These are phyloP conservation scores for Ptychoptera contaminata DNA, from an alignment of 2,888 invertebrate species.

Conservation along the genomic window DNA sequence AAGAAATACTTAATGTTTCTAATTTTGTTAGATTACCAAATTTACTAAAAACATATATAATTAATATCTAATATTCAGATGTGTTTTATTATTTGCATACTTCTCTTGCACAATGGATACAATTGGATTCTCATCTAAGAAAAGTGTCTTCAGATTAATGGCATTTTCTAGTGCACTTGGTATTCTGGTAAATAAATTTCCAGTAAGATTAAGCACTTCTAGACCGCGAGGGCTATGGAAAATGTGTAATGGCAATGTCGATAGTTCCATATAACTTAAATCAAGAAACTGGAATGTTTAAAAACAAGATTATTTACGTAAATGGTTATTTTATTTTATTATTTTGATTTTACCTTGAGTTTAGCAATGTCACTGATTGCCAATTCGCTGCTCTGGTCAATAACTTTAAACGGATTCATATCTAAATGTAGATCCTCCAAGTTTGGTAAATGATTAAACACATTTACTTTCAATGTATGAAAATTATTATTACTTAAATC, in stretches of 20 bases:
- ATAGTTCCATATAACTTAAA: slow-evolving; percentile 48
- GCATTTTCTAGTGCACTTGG: slow-evolving; percentile 46
- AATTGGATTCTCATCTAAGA: slow-evolving; percentile 57
- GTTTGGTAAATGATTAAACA: slow-evolving; percentile 58
- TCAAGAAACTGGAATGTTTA: slow-evolving; percentile 39
- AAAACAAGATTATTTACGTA: slow-evolving; percentile 2
- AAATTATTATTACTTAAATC: slow-evolving; percentile 53
- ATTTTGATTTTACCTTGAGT: slow-evolving; percentile 39
- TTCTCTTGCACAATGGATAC: slow-evolving; percentile 33
- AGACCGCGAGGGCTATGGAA: slow-evolving; percentile 51
- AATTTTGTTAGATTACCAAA: slow-evolving; percentile 48
- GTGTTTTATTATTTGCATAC: slow-evolving; percentile 18
- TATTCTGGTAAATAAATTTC: slow-evolving; percentile 42
- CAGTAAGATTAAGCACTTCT: slow-evolving; percentile 46
- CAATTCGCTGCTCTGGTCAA: slow-evolving; percentile 44
- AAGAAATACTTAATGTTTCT: slow-evolving; percentile 48
- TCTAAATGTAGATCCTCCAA: slow-evolving; percentile 51
- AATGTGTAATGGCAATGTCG: slow-evolving; percentile 43
- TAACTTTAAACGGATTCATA: slow-evolving; percentile 53
- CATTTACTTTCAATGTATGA: slow-evolving; percentile 49
- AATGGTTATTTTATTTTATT: neutral
- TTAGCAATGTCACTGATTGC: slow-evolving; percentile 48
- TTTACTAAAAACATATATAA: slow-evolving; percentile 13
- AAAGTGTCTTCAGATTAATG: slow-evolving; percentile 40
- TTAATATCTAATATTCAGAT: slow-evolving; percentile 25